Conservation (phyloP, 2,113 vertebrate genomes). For the Melozone crissalis region DNA sequence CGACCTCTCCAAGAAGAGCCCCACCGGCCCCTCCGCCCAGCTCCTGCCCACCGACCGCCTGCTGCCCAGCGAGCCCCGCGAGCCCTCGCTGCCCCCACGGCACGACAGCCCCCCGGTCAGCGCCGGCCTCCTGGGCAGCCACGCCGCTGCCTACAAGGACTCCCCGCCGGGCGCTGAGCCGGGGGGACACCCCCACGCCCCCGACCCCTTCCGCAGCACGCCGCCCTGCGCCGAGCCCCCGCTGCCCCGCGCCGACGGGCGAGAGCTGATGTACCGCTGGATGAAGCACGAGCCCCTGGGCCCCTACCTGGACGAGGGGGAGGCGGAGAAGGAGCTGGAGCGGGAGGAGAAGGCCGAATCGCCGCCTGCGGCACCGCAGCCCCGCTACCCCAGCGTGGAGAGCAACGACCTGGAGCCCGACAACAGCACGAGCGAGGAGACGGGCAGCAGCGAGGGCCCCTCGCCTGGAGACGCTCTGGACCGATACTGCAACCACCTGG, state of each 20-base stretch:
- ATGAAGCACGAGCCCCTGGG: slow-evolving; percentile 92
- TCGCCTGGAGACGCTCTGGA: slow-evolving; percentile 86
- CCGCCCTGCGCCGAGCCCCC: slow-evolving; percentile 79
- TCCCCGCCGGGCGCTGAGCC: slow-evolving; percentile 61
- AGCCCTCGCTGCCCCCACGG: slow-evolving; percentile 72
- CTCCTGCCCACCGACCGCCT: slow-evolving; percentile 75
- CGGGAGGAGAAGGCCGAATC: slow-evolving; percentile 64
- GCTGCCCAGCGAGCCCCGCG: slow-evolving; percentile 69
- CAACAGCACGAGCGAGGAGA: slow-evolving; percentile 95
- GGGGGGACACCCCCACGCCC: slow-evolving; percentile 71
- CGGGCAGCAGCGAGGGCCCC: slow-evolving; percentile 92
- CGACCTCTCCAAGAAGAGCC: slow-evolving; percentile 97
- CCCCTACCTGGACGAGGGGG: slow-evolving; percentile 86
- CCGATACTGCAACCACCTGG: slow-evolving; percentile 88
- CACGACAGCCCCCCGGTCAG: slow-evolving; percentile 76
- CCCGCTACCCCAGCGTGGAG: slow-evolving; percentile 72
- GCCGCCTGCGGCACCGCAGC: slow-evolving; percentile 61
- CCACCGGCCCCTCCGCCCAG: slow-evolving; percentile 77
- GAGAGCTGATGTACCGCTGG: slow-evolving; percentile 87
- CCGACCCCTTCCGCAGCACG: slow-evolving; percentile 67
- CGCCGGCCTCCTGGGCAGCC: slow-evolving; percentile 68
- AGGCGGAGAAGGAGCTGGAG: slow-evolving; percentile 71
- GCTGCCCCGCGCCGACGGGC: slow-evolving; percentile 77
- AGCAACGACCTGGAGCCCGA: slow-evolving; percentile 85
- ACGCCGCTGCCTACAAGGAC: slow-evolving; percentile 81